Evolutionary conservation across 2,888 invertebrate species (phyloP).

Genomic region (Petrophora chlorosata): DNA sequence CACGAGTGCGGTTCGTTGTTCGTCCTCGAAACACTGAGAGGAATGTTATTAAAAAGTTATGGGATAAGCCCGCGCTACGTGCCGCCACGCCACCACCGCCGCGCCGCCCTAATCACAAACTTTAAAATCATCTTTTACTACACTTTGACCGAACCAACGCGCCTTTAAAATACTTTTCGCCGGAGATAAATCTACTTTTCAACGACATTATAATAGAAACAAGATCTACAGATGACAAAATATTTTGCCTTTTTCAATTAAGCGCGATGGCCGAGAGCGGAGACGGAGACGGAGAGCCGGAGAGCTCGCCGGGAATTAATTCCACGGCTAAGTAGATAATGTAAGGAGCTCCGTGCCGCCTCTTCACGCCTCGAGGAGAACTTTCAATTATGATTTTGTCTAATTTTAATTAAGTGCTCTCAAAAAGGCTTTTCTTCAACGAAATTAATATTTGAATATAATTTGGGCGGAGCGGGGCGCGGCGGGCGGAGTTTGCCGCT

Average conservation of each 20-base stretch:
- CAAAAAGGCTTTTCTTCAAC: conserved; percentile 81
- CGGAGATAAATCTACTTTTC: conserved; percentile 26
- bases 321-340: conserved; percentile 80
- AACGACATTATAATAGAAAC: conserved; percentile 31
- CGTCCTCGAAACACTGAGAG: conserved; percentile 68
- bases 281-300: conserved; percentile 42
- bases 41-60: conserved; percentile 82
- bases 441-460: conserved; percentile 85
- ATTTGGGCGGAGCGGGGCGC: conserved; percentile 79
- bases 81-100: conserved; percentile 44
- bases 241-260: conserved; percentile 73
- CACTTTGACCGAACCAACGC: conserved; percentile 42
- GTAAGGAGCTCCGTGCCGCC: conserved; percentile 71
- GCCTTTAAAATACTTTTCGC: conserved; percentile 29
- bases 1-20: conserved; percentile 67
- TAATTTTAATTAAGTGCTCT: conserved; percentile 84
- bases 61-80: conserved; percentile 72
- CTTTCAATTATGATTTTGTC: conserved; percentile 84
- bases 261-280: conserved; percentile 60
- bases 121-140: conserved; percentile 72
- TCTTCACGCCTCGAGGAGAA: conserved; percentile 83
- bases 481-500: conserved; percentile 82
- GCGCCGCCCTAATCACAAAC: conserved; percentile 68
- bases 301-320: conserved; percentile 68
- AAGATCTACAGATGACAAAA: conserved; percentile 51